Percentiles rank a stretch among this genome's conserved stretches.
These are phyloP conservation scores for Odontophorus gujanensis DNA, from an alignment of 2,113 vertebrate species.

Conservation along the genomic window DNA sequence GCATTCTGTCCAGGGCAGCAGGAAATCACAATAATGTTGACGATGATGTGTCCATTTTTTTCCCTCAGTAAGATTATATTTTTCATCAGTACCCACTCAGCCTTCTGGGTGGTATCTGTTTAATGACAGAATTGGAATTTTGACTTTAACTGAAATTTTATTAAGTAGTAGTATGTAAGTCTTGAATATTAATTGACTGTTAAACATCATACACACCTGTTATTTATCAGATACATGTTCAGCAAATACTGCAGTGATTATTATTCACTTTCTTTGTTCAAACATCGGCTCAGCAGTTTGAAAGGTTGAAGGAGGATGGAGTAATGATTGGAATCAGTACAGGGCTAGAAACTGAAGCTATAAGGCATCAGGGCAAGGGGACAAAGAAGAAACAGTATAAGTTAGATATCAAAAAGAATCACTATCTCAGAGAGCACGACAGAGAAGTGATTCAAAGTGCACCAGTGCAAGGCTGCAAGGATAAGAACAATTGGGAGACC, in stretches of 20 bases:
- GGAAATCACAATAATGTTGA: not conserved
- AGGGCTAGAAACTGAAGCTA: not conserved
- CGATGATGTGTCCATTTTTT: not conserved
- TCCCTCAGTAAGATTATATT: not conserved
- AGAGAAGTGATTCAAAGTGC: not conserved
- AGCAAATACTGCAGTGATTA: not conserved
- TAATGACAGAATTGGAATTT: not conserved
- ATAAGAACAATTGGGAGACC: not conserved
- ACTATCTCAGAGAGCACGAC: fast-evolving
- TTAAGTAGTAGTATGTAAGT: not conserved
- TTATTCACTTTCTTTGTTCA: not conserved
- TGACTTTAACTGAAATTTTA: not conserved
- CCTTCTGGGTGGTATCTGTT: not conserved
- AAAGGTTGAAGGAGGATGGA: not conserved
- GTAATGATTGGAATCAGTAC: not conserved
- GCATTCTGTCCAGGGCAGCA: not conserved
- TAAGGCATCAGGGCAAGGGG: not conserved
- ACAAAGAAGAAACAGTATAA: not conserved
- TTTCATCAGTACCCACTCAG: not conserved
- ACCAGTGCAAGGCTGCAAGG: not conserved
- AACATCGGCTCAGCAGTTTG: not conserved
- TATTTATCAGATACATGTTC: not conserved
- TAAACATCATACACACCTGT: not conserved
- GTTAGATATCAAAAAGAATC: not conserved
- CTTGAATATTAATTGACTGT: not conserved